phyloP scores from a whole-genome alignment of 2,888 invertebrate genomes.

The Ichneumoninae sp. region DNA sequence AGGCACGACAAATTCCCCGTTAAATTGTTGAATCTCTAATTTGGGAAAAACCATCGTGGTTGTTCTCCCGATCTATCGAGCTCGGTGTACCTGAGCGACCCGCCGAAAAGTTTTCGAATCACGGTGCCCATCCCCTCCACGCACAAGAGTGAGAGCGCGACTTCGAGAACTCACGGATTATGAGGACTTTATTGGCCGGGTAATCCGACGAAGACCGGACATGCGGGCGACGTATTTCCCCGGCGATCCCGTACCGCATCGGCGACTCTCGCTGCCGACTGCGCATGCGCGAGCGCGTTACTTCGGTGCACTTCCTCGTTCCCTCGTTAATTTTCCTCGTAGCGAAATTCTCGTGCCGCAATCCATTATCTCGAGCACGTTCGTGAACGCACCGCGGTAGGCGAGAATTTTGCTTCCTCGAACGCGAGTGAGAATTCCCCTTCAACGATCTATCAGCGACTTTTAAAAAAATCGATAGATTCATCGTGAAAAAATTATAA shows the following conservation, averaged over 20 bases:
- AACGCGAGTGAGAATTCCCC: neutral
- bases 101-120: conserved; percentile 53
- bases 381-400: neutral
- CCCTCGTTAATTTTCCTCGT: conserved; percentile 12
- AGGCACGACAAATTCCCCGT: neutral
- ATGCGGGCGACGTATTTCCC: conserved; percentile 70
- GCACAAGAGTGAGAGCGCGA: conserved; percentile 28
- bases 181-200: conserved; percentile 73
- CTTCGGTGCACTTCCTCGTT: neutral
- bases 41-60: conserved; percentile 66
- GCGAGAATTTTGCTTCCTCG: neutral
- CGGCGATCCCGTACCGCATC: conserved; percentile 24
- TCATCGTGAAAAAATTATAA: neutral
- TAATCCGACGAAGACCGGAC: conserved; percentile 68
- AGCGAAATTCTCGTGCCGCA: conserved; percentile 22
- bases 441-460: neutral
- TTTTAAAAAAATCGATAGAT: neutral
- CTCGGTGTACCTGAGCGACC: conserved; percentile 67
- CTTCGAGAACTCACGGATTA: conserved; percentile 65
- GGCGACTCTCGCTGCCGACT: conserved; percentile 8
- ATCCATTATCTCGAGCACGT: conserved; percentile 56
- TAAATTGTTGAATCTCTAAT: conserved; percentile 62
- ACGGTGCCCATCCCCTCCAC: conserved; percentile 7
- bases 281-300: neutral
- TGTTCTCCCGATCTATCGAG: conserved; percentile 30